Evolutionary conservation across 2,888 invertebrate species (phyloP).

Genomic region (Callyntrura guangdongensis): DNA sequence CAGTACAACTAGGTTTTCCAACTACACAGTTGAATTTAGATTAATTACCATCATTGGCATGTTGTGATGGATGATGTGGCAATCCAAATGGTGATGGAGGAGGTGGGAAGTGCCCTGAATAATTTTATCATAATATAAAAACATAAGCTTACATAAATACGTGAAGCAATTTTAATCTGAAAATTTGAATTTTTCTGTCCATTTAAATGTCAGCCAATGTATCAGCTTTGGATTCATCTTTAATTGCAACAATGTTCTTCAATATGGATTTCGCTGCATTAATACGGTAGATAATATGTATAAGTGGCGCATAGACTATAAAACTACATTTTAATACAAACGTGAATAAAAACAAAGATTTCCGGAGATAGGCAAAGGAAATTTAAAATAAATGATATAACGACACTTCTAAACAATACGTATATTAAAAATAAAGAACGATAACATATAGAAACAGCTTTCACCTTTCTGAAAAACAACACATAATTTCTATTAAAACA

Average conservation of each 20-base stretch:
- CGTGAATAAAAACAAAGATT: no score
- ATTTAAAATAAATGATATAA: no score
- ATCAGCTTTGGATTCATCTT: no score
- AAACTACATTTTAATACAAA: no score
- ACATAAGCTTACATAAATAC: neutral
- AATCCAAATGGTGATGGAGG: slow-evolving; percentile 76
- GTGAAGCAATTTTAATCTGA: no score
- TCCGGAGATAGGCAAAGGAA: no score
- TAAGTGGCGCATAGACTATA: no score
- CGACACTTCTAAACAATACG: neutral
- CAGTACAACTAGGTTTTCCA: neutral
- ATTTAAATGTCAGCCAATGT: no score
- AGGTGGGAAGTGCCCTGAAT: slow-evolving; percentile 66
- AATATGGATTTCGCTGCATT: no score
- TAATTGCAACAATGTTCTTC: no score
- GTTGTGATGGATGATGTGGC: slow-evolving; percentile 71
- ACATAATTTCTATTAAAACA: neutral
- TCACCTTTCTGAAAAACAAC: slow-evolving; percentile 2
- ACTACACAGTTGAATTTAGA: neutral
- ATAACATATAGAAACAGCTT: neutral
- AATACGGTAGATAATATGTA: no score
- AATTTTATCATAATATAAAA: neutral
- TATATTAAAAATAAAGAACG: neutral
- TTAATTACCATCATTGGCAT: slow-evolving; percentile 70
- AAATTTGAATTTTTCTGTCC: no score